Base-by-base conservation (phyloP, 2,113 vertebrate species). In the Chionodraco myersi region DNA sequence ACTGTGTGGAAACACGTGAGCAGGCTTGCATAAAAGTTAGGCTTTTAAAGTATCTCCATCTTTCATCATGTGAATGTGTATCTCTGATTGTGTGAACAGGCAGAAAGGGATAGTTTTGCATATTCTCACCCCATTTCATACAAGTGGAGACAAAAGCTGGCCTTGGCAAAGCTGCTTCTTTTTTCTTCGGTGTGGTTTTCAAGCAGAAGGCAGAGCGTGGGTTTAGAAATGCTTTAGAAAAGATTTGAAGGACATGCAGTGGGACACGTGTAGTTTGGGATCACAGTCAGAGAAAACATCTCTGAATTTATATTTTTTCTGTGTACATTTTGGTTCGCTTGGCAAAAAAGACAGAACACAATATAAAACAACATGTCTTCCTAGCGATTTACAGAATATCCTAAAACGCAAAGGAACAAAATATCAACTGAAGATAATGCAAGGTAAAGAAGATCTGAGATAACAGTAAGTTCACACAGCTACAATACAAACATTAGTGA, bases 121-220 rank as follows among this genome's bases (percentile, higher is more conserved):
- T 77, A 67, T 75, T 86, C 83, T 47, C 15, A 5, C 36, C 34
- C 10, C 52, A 8, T 48, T 77, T 78, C 62, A 62, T 70, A 44
- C 70, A 59, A 63, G 0, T 21, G 57, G 62, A 83, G 63, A 88
- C 78, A 82, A 88, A 91, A 73, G 63, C 79, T 70, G 73, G 72
- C 87, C 88, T 83, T 88, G 83, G 76, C 48, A 62, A 64, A 75
- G 51, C 53, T 13, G 58, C 21, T 70, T 74, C 52, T 47, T 77
- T 75, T 73, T 58, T 34, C 41, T 61, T 58, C 3, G 0, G 6
- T 65, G 60, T 72, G 30, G 41, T 80, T 74, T 75, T 81, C 57
- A 52, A 82, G 52, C 61, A 77, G 26, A 61, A 73, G 44, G 75
- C 61, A 76, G 68, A 81, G 77, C 8, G 45, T 59, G 26, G 57